Evolutionary conservation across 2,888 invertebrate genomes (phyloP), one percentile per base, ranked within the genome.

Genomic region (Meandrusa payeni): DNA sequence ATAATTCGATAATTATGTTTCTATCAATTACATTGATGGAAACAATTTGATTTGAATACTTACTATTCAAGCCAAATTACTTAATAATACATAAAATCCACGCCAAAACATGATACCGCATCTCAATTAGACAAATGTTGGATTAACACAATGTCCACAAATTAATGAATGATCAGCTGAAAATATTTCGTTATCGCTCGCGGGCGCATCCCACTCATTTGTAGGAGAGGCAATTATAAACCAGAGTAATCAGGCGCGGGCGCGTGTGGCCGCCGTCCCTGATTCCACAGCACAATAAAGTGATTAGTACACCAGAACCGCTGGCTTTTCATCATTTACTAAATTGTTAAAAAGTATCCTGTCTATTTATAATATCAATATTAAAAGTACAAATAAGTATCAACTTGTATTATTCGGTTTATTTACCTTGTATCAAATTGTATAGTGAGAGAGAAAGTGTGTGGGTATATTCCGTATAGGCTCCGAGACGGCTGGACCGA

Each of bases 221-320:
- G 80, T 77, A 78, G 76, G 76, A 71, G 77, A 69, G 59, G 72
- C 76, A 82, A 85, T 85, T 83, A 85, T 82, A 77, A 76, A 71
- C 59, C 61, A 45, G 63, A 68, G 74, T 82, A 85, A 86, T 86
- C 82, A 82, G 79, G 58, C 51, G 62, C 55, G 63, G 61, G 57
- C 51, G 54, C 52, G 60, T 61, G 70, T 59, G 69, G 68, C 69
- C 59, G 52, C 56, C 57, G 44, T 49, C 48, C 55, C 54, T 52
- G 59, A 55, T 56, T 56, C 59, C 39, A 50, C 51, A 45, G 49
- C 43, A 51, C 60, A 58, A 62, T 66, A 61, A 61, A 63, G 54
- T 60, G 64, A 64, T 67, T 67, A 67, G 61, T 57, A 52, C 46
- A 41, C 33, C 48, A 46, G 41, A 43, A 51, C 49, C 44, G 47